phyloP scores from a whole-genome alignment of 2,797 vertebrate species.

The Enteromius fasciolatus region DNA sequence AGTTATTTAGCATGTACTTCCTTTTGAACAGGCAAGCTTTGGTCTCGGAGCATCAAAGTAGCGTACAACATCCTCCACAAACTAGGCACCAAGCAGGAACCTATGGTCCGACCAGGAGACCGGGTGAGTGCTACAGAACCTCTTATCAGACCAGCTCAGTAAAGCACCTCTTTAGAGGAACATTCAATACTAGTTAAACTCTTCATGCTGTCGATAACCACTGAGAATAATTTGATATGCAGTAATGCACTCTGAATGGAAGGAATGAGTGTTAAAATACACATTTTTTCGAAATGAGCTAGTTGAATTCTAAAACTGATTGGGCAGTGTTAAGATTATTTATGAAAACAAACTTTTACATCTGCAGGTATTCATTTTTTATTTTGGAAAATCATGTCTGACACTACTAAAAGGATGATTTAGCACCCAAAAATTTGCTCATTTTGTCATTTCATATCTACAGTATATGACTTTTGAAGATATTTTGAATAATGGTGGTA shows the following conservation, averaged over 20 bases:
- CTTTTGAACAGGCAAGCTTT: slow-evolving; percentile 89
- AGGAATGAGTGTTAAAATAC: background rate
- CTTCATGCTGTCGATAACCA: background rate
- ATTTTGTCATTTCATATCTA: background rate
- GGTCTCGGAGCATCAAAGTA: slow-evolving; percentile 98
- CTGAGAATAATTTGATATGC: background rate
- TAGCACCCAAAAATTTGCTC: background rate
- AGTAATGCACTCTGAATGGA: background rate
- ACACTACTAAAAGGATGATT: too few species aligned
- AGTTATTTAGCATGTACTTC: slow-evolving; percentile 38
- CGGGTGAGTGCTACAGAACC: slow-evolving; percentile 82
- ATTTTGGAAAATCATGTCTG: background rate
- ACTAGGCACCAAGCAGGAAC: slow-evolving; percentile 97
- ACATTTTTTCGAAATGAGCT: background rate
- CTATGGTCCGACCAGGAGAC: slow-evolving; percentile 96
- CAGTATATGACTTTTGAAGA: background rate
- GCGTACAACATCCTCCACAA: slow-evolving; percentile 99
- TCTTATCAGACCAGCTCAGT: background rate
- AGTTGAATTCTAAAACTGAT: background rate
- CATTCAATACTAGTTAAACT: background rate
- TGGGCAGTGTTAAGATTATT: background rate
- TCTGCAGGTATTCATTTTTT: background rate
- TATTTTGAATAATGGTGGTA: background rate
- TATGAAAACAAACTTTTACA: background rate
- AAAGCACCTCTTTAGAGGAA: background rate